These are phyloP conservation scores for Brachionus manjavacas DNA, from an alignment of 1,140 invertebrate species.

Conservation along the genomic window DNA sequence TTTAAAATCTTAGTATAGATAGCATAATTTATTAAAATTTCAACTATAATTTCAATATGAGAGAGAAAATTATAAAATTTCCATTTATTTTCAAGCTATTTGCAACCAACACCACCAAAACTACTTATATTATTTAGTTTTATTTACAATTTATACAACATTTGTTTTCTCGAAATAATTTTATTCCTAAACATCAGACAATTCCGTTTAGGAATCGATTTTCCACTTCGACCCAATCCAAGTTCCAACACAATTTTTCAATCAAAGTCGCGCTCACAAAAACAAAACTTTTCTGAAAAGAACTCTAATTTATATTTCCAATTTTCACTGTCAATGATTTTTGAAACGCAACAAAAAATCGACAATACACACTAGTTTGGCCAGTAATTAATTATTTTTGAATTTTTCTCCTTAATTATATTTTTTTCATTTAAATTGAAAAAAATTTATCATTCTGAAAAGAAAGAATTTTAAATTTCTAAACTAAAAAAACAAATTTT, in stretches of 20 bases:
- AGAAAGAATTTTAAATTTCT: background rate
- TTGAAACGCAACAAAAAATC: no score
- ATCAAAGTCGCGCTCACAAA: no score
- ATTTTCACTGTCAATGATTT: no score
- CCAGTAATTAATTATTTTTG: no score
- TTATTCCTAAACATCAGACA: background rate
- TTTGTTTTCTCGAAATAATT: background rate
- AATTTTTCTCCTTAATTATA: background rate
- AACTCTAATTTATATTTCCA: no score
- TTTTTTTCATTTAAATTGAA: background rate
- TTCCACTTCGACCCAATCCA: no score
- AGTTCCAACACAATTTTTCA: no score
- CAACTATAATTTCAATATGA: background rate
- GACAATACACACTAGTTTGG: no score
- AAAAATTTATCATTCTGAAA: background rate
- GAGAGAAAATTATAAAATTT: conserved; percentile 24
- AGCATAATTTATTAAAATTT: conserved; percentile 34
- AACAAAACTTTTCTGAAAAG: no score
- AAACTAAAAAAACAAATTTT: background rate
- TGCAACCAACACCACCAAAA: conserved; percentile 16
- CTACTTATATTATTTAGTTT: background rate
- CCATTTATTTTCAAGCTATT: conserved; percentile 21
- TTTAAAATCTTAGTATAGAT: conserved; percentile 1
- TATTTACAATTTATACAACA: background rate
- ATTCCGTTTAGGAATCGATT: no score